Base-by-base conservation (phyloP, 1,140 invertebrate genomes). In the Macrostomum lignano region DNA sequence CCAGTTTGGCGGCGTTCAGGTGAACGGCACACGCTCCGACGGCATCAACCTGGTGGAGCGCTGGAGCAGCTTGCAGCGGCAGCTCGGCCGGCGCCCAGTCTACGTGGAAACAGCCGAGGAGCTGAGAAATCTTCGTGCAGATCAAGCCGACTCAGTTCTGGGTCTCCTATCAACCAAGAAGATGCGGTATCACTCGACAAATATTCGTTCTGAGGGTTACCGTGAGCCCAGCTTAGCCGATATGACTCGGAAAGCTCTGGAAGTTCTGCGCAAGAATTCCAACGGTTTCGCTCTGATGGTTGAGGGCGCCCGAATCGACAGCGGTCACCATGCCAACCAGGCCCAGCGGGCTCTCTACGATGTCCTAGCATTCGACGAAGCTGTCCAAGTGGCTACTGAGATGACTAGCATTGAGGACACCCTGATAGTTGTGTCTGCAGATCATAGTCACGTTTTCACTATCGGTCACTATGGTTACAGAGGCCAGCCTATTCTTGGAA, bases 231-330 rank as follows among this genome's bases (percentile, higher is more conserved):
- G 71, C 3, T 50, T 88, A 4, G 62, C 65, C n/a, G 65, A 78
- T 25, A 84, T 88, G 78, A 75, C 74, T 0, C 55, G 64, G 34
- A 67, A 69, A 5, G 75, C 78, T 0, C 61, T 88, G 2, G 67
- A 72, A 48, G 64, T 82, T 19, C 47, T 86, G 6, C 54, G 60
- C 13, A 72, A 69, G 41, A 72, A 72, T 42, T 57, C 67, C 11
- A 67, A 73, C 21, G 78, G 79, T 21, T 79, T 69, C 50, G 73
- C 79, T 46, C 52, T 79, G 7, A 72, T 78, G 45, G 70, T 78
- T 10, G 75, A 79, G 64, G 73, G 72, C 73, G 57, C 53, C 15
- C 33, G 40, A 11, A 78, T 84, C 25, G 77, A 82, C 50, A 67
- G 67, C 41, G 73, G 71, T 0, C 73, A 82, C 52, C 77, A 82